Evolutionary conservation across 1,140 invertebrate genomes (phyloP).

Genomic region (Dendrolimus punctatus): DNA sequence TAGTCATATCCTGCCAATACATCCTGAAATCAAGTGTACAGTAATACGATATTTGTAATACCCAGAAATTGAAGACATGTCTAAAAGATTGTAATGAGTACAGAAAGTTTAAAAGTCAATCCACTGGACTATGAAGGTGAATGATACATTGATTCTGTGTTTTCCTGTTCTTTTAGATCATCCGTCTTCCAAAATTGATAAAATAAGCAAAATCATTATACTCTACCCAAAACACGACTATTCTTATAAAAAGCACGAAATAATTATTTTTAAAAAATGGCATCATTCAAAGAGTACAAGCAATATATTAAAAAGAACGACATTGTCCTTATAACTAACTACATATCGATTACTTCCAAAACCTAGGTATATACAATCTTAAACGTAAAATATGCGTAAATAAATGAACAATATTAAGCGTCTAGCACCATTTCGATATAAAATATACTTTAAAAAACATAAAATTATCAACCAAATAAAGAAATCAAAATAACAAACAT

Average conservation of each 20-base stretch:
- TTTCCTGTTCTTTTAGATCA: no score
- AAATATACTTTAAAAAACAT: conserved; percentile 56
- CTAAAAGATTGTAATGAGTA: no score
- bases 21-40: no score
- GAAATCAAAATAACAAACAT: conserved; percentile 42
- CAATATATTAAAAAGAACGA: conserved; percentile 11
- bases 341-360: conserved; percentile 24
- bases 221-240: no score
- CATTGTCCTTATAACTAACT: conserved; percentile 7
- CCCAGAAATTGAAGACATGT: no score
- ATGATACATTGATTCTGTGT: no score
- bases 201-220: no score
- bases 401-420: conserved; percentile 51
- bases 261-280: conserved; percentile 21
- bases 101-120: no score
- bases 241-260: conserved; percentile 2
- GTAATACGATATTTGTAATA: no score
- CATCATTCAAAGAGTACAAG: conserved; percentile 28
- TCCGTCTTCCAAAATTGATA: no score
- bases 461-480: conserved; percentile 60
- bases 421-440: conserved; percentile 67
- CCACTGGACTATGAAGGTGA: no score
- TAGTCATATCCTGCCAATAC: no score
- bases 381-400: conserved; percentile 39
- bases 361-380: conserved; percentile 48